Conservation (phyloP, 2,113 vertebrate genomes). For the Calyptomena viridis region DNA sequence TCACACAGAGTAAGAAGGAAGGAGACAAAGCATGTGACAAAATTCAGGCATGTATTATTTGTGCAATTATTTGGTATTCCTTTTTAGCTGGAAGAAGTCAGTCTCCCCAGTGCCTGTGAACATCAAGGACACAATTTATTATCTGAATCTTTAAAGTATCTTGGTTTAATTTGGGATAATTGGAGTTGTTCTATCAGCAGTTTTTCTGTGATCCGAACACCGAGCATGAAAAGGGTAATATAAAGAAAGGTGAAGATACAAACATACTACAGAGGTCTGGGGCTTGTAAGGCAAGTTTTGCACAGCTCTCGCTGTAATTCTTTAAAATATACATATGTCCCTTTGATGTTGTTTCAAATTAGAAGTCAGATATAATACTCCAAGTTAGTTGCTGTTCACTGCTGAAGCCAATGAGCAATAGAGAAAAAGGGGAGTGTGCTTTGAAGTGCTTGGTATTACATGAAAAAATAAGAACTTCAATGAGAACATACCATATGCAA, state of each 20-base stretch:
- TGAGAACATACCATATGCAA: background rate
- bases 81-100: background rate
- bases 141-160: background rate
- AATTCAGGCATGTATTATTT: slow-evolving; percentile 2
- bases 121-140: background rate
- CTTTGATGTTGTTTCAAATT: slow-evolving; percentile 49
- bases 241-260: slow-evolving; percentile 18
- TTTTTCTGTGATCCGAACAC: slow-evolving; percentile 19
- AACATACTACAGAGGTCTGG: background rate
- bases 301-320: background rate
- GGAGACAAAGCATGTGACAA: slow-evolving; percentile 6
- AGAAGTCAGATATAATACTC: slow-evolving; percentile 10
- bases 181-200: background rate
- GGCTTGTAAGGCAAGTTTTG: slow-evolving; percentile 30
- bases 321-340: slow-evolving; percentile 55
- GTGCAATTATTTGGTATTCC: slow-evolving; percentile 9
- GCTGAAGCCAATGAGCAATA: slow-evolving; percentile 29
- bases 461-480: background rate
- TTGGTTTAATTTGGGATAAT: slow-evolving; percentile 27
- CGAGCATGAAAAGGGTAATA: background rate
- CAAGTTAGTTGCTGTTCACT: background rate
- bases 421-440: background rate
- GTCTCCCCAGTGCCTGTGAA: background rate
- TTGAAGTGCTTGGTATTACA: slow-evolving; percentile 40
- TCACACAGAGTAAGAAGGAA: background rate